Conservation (phyloP, 2,888 invertebrate species). For the Augiades crinisus region DNA sequence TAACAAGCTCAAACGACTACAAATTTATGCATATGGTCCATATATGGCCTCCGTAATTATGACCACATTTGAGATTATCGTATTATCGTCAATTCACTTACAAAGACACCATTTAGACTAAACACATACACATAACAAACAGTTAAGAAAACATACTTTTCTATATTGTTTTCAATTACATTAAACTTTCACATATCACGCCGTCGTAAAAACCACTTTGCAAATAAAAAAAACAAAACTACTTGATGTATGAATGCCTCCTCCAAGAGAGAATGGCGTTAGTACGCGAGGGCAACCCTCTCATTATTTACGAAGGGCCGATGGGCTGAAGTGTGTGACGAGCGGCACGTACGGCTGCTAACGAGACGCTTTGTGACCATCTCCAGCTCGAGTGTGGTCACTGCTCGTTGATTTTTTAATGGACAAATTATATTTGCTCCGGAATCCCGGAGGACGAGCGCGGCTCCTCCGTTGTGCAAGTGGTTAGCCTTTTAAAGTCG, state of each 20-base stretch:
- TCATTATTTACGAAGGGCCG: conserved; percentile 81
- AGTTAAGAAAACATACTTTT: no score
- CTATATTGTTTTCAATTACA: no score
- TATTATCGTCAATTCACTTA: no score
- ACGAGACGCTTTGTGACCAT: conserved; percentile 81
- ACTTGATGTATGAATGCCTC: conserved; percentile 37
- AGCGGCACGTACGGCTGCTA: conserved; percentile 77
- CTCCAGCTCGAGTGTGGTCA: conserved; percentile 70
- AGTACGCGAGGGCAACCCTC: conserved; percentile 59
- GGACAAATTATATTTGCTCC: conserved; percentile 74
- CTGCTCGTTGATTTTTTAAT: conserved; percentile 76
- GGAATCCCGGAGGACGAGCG: conserved; percentile 55
- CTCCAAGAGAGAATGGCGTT: conserved; percentile 45
- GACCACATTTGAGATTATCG: no score
- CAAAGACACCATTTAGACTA: no score
- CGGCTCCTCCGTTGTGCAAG: conserved; percentile 52
- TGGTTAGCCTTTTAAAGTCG: conserved; percentile 66
- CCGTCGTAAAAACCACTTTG: no score
- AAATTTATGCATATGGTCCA: no score
- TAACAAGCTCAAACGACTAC: no score
- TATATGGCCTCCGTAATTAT: no score
- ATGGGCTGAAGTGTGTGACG: conserved; percentile 77
- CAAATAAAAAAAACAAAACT: no score
- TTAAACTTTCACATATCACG: no score
- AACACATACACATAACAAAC: no score